A percentile compares a stretch with the other conserved stretches of the same genome.
These are phyloP conservation scores for Sebastes nivosus DNA, from an alignment of 2,797 vertebrate species.

Conservation along the genomic window DNA sequence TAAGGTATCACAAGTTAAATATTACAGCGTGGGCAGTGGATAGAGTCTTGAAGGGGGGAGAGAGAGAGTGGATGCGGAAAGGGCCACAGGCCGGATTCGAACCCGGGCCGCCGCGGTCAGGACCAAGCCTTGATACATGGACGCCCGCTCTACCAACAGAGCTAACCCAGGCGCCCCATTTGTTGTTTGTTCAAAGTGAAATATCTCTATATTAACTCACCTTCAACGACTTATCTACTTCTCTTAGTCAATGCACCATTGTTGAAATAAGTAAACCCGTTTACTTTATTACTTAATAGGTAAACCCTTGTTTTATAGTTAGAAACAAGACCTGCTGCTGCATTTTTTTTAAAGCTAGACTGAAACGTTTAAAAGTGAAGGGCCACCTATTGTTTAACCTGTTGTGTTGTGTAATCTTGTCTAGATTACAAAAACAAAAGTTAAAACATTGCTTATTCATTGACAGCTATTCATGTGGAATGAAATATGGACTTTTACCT, in stretches of 20 bases:
- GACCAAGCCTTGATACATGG: no score
- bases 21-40: neutral
- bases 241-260: neutral
- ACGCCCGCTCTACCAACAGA: no score
- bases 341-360: neutral
- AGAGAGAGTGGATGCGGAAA: no score
- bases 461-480: neutral
- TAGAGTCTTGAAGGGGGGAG: no score
- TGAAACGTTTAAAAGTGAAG: neutral
- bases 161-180: no score
- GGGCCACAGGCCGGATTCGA: no score
- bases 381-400: no score
- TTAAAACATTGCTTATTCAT: neutral
- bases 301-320: neutral
- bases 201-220: no score
- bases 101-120: no score
- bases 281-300: neutral
- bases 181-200: no score
- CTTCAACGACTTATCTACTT: neutral
- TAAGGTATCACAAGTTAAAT: neutral
- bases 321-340: neutral
- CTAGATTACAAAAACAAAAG: neutral
- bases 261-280: neutral
- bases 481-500: constrained; percentile 60
- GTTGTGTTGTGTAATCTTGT: no score